Conservation (phyloP, 2,888 invertebrate species). For the Chironomus riparius region DNA sequence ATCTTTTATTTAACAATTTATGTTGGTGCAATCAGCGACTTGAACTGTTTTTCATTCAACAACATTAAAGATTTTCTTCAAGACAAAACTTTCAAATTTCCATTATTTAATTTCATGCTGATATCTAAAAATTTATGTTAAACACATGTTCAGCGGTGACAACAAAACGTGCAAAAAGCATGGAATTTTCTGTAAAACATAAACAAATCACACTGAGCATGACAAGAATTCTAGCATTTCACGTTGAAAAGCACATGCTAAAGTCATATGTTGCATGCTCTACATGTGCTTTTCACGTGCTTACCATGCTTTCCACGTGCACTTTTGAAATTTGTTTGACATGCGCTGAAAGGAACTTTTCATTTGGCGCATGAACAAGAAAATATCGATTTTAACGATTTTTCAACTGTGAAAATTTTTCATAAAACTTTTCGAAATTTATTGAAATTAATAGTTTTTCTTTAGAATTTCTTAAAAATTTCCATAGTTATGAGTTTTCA, state of each 20-base stretch:
- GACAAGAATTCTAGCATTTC: background rate
- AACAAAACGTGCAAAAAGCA: no score
- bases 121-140: no score
- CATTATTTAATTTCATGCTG: no score
- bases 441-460: background rate
- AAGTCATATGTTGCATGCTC: background rate
- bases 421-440: background rate
- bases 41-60: no score
- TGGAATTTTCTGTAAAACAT: background rate
- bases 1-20: no score
- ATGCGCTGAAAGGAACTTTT: constrained; percentile 5
- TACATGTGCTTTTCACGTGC: background rate
- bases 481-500: constrained; percentile 1
- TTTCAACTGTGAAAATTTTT: constrained; percentile 21
- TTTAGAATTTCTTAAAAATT: background rate
- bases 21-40: no score
- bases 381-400: constrained; percentile 15
- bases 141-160: no score
- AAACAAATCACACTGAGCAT: background rate
- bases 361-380: background rate
- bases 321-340: constrained; percentile 5
- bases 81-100: no score
- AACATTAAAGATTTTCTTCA: no score
- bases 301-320: background rate
- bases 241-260: constrained; percentile 5